These are phyloP conservation scores for Epinephelus cyanopodus DNA, from an alignment of 2,113 vertebrate species.

Conservation along the genomic window DNA sequence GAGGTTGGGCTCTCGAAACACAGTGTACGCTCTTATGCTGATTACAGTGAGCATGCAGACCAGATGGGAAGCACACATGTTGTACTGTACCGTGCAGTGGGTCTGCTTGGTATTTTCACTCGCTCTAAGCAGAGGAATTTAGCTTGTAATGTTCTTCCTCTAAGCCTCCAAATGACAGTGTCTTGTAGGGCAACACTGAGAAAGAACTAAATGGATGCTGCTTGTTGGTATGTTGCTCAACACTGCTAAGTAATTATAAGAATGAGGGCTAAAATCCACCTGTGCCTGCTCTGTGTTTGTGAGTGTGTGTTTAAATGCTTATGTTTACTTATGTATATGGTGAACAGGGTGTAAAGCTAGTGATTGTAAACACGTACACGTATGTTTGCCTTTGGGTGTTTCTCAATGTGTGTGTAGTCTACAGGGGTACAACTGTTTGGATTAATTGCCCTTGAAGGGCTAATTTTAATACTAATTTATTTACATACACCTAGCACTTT, in stretches of 20 bases:
- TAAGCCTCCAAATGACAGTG: slow-evolving; percentile 65
- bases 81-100: slow-evolving; percentile 10
- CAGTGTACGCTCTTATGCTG: slow-evolving; percentile 45
- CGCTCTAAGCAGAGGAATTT: slow-evolving; percentile 38
- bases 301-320: background rate
- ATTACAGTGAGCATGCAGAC: slow-evolving; percentile 73
- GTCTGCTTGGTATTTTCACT: slow-evolving; percentile 30
- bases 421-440: background rate
- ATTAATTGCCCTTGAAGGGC: background rate
- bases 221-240: slow-evolving; percentile 32
- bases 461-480: background rate
- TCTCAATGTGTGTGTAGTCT: background rate
- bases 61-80: slow-evolving; percentile 70
- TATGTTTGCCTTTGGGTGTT: background rate
- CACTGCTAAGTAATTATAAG: slow-evolving; percentile 39
- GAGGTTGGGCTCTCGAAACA: slow-evolving; percentile 55
- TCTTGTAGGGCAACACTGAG: background rate
- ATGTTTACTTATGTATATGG: slow-evolving; percentile 1
- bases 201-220: background rate
- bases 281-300: background rate
- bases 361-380: background rate
- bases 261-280: slow-evolving; percentile 27
- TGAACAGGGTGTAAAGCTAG: background rate
- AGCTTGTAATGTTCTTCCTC: slow-evolving; percentile 49
- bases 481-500: background rate